phyloP scores from a whole-genome alignment of 2,797 vertebrate genomes.

The Scyliorhinus canicula region DNA sequence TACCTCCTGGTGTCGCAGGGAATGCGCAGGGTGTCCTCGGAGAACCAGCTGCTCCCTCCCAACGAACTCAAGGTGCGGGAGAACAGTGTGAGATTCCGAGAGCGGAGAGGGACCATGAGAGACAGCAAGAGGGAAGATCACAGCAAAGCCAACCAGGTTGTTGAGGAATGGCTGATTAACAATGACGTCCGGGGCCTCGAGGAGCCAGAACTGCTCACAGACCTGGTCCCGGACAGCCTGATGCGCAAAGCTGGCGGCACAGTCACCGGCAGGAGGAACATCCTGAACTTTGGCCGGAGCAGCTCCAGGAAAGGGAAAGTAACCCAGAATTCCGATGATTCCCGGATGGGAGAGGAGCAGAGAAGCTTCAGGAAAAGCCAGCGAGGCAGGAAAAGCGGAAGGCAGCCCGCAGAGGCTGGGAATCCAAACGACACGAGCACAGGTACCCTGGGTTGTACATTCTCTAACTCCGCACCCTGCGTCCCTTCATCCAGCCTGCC shows the following conservation, averaged over 20 bases:
- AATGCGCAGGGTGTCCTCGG: slow-evolving; percentile 56
- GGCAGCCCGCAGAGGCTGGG: slow-evolving; percentile 47
- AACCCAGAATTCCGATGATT: neutral
- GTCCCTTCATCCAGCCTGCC: too few relatives aligned
- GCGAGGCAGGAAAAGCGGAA: slow-evolving; percentile 45
- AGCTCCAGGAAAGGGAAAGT: neutral
- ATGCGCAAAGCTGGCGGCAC: neutral
- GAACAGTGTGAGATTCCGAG: neutral
- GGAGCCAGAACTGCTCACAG: neutral
- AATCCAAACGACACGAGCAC: slow-evolving; percentile 57
- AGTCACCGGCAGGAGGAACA: too few relatives aligned
- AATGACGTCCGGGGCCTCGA: neutral
- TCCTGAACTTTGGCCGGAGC: too few relatives aligned
- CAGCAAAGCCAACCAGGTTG: neutral
- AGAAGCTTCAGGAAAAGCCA: neutral
- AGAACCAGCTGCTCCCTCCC: neutral
- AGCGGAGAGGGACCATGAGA: neutral
- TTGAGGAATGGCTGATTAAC: neutral
- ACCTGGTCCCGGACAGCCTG: neutral
- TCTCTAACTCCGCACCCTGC: slow-evolving; percentile 52
- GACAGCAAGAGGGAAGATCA: neutral
- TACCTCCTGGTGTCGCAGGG: slow-evolving; percentile 69
- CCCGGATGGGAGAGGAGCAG: neutral
- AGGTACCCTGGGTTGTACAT: slow-evolving; percentile 59
- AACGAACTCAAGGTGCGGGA: neutral